phyloP scores from a whole-genome alignment of 2,797 vertebrate species.

The Danio tinwini region DNA sequence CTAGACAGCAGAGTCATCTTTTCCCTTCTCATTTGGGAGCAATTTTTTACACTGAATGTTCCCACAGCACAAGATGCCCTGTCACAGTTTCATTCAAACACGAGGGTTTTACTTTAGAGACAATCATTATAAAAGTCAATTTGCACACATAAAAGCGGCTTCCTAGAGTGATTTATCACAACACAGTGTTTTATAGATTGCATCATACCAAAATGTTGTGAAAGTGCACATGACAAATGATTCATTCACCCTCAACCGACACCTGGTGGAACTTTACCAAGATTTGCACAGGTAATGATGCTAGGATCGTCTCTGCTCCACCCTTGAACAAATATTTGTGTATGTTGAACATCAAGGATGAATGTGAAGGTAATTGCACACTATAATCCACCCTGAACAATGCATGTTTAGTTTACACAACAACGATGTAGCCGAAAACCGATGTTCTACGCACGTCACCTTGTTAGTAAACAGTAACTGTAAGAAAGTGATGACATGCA shows the following conservation, averaged over 20 bases:
- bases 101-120: conserved; percentile 1
- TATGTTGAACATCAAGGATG: conserved; percentile 65
- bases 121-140: not conserved
- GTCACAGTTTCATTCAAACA: conserved; percentile 7
- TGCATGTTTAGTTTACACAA: conserved; percentile 45
- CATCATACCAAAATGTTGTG: not conserved
- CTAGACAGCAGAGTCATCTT: not conserved
- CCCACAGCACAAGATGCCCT: not conserved
- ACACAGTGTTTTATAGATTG: not conserved
- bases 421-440: too few species aligned
- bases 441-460: too few species aligned
- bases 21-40: conserved; percentile 3
- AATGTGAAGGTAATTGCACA: conserved; percentile 60
- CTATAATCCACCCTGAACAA: conserved; percentile 61
- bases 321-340: conserved; percentile 4
- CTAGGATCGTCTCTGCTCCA: conserved; percentile 4
- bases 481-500: too few species aligned
- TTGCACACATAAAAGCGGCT: not conserved
- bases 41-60: not conserved
- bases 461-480: too few species aligned
- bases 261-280: not conserved
- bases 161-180: not conserved
- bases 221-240: not conserved
- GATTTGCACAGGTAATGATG: not conserved
- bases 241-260: not conserved